A percentile compares a stretch with the other conserved stretches of the same genome.
phyloP scores from a whole-genome alignment of 2,888 invertebrate species.

The Eilema sororculum region DNA sequence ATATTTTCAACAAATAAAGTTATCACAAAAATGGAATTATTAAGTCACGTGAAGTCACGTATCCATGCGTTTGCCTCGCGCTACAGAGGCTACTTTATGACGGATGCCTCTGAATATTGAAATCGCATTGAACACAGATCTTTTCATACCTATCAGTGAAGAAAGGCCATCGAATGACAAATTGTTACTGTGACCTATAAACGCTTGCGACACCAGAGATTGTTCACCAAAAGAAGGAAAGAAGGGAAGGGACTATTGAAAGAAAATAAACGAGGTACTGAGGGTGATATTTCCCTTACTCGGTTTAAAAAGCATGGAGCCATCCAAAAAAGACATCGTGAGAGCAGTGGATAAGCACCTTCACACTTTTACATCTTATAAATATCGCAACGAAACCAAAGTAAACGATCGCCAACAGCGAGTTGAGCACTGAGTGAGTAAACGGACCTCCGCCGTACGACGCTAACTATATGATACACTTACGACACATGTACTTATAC shows the following conservation, averaged over 20 bases:
- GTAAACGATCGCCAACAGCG: conserved; percentile 1
- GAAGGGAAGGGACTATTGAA: background rate
- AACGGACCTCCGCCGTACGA: background rate
- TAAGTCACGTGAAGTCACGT: conserved; percentile 29
- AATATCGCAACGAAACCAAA: conserved; percentile 36
- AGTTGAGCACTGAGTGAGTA: conserved; percentile 41
- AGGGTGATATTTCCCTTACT: background rate
- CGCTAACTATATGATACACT: conserved; percentile 36
- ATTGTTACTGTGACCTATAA: background rate
- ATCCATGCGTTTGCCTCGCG: background rate
- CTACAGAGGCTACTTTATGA: background rate
- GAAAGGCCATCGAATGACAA: background rate
- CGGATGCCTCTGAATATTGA: background rate
- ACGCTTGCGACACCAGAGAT: background rate
- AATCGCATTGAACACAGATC: background rate
- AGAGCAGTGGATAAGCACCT: conserved; percentile 18
- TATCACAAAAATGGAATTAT: conserved; percentile 32
- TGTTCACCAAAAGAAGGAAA: background rate
- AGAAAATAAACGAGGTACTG: background rate
- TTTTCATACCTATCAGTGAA: background rate
- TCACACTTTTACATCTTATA: conserved; percentile 27
- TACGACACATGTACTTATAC: conserved; percentile 45
- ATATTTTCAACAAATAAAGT: conserved; percentile 26
- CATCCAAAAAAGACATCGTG: background rate
- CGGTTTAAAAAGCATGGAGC: background rate